These are phyloP conservation scores for Tetragonisca angustula DNA, from an alignment of 2,888 invertebrate species.

Conservation along the genomic window DNA sequence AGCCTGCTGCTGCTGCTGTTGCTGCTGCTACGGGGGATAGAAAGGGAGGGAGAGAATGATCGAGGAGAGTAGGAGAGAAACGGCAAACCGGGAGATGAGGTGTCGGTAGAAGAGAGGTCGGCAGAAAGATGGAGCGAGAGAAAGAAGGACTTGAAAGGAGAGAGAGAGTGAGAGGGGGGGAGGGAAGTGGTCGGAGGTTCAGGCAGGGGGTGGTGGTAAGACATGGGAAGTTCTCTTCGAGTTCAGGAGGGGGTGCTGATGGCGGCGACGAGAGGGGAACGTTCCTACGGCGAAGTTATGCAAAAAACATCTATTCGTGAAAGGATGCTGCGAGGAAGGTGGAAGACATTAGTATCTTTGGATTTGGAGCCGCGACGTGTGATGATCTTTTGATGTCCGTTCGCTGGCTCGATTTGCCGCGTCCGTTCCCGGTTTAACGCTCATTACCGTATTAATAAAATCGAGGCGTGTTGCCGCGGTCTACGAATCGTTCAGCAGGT, in stretches of 20 bases:
- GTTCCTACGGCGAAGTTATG: conserved; percentile 60
- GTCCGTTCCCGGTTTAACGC: conserved; percentile 21
- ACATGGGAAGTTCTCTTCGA: conserved; percentile 40
- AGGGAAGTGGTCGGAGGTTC: conserved; percentile 37
- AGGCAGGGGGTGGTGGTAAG: conserved; percentile 52
- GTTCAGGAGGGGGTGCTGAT: conserved; percentile 62
- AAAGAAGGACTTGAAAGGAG: conserved; percentile 3
- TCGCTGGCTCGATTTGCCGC: conserved; percentile 3
- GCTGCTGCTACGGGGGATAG: conserved; percentile 36
- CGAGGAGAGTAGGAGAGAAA: conserved; percentile 39
- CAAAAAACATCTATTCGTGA: conserved; percentile 65
- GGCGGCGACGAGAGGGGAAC: conserved; percentile 58
- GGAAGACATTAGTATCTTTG: conserved; percentile 46
- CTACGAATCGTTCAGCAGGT: neutral
- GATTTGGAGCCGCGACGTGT: conserved; percentile 8
- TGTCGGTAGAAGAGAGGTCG: conserved; percentile 45
- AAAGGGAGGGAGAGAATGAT: conserved; percentile 50
- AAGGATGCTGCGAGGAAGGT: conserved; percentile 56
- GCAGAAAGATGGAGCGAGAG: conserved; percentile 53
- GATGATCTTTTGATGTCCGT: conserved; percentile 48
- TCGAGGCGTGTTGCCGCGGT: neutral
- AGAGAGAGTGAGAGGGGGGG: neutral
- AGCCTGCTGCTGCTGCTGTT: conserved; percentile 25
- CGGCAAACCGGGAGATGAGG: conserved; percentile 54
- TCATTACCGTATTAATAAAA: conserved; percentile 25